phyloP scores from a whole-genome alignment of 2,113 vertebrate species.

The Hyaena hyaena region DNA sequence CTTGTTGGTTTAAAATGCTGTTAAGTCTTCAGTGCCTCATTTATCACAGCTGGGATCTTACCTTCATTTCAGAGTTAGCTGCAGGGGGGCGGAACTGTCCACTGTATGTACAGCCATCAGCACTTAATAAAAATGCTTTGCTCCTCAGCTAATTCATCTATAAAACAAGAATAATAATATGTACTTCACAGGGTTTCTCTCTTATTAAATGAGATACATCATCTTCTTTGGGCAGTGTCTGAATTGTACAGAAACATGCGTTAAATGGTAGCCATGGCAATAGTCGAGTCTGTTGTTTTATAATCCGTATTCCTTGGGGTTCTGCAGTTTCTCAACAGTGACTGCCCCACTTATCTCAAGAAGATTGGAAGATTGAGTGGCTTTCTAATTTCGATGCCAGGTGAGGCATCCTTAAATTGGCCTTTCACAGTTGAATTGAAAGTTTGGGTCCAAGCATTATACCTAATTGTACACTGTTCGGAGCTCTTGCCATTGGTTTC shows the following conservation, averaged over 20 bases:
- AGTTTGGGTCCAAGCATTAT: background rate
- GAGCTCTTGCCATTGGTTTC: background rate
- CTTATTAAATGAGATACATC: background rate
- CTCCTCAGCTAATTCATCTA: background rate
- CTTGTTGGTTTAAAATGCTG: background rate
- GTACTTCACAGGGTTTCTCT: no score
- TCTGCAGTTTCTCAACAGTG: no score
- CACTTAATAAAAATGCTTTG: background rate
- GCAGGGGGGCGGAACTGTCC: accelerated
- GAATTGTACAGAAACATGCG: background rate
- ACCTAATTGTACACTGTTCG: background rate
- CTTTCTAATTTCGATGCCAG: conserved; percentile 20
- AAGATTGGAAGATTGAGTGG: background rate
- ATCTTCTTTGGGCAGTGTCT: background rate
- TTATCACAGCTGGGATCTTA: background rate
- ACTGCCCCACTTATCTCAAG: no score
- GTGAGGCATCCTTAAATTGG: conserved; percentile 2
- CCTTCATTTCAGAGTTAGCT: background rate
- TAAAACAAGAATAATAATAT: background rate
- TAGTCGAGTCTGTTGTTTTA: background rate
- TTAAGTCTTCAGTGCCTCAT: background rate
- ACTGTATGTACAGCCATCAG: accelerated
- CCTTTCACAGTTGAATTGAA: background rate
- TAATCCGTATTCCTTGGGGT: background rate
- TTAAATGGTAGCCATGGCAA: accelerated